Base-by-base conservation (phyloP, 2,888 invertebrate species). In the Tetragnatha montana region DNA sequence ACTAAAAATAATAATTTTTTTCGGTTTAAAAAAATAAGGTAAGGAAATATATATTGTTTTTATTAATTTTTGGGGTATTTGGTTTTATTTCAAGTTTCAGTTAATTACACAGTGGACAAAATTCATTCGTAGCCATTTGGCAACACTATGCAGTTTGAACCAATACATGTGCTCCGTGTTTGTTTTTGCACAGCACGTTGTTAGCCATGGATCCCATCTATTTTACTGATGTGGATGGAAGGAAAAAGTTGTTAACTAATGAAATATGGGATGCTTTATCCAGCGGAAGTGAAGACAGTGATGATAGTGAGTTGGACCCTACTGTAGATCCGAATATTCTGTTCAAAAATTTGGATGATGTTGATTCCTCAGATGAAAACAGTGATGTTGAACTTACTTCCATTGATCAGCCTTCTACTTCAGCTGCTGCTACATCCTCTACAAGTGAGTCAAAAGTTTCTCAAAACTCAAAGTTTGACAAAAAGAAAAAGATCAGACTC, bases 191-290 rank as follows among this genome's bases (percentile, higher is more conserved):
- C 51, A 12, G 12, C 51, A 12, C 12, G 12, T 51, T 51, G 8
- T 8, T 51, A 71, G 21, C 21, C n/a, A 71, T 14, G 71, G 71
- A 71, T 71, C 8, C 71, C 8, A n/a, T 71, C n/a, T 71, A 71
- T 71, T 71, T 71, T 71, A 71, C 71, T 71, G 71, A 71, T 10
- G 71, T 71, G 8, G 71, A 71, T 71, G 71, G 71, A 71, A 71
- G n/a, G n/a, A 71, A 71, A n/a, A 71, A 14, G n/a, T 12, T 71
- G n/a, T 71, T 71, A 6, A 71, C 71, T 12, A n/a, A 71, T 17
- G 71, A 10, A 71, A 10, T 71, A 12, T 71, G 71, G 71, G n/a
- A 71, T 71, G 71, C 71, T 19, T 21, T 71, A n/a, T 71, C 71
- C 6, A 71, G 71, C n/a, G 71, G 71, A 12, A 71, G 71, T 71